Evolutionary conservation across 2,888 invertebrate species (phyloP), one percentile per base, ranked within the genome.

Genomic region (Cancer borealis): DNA sequence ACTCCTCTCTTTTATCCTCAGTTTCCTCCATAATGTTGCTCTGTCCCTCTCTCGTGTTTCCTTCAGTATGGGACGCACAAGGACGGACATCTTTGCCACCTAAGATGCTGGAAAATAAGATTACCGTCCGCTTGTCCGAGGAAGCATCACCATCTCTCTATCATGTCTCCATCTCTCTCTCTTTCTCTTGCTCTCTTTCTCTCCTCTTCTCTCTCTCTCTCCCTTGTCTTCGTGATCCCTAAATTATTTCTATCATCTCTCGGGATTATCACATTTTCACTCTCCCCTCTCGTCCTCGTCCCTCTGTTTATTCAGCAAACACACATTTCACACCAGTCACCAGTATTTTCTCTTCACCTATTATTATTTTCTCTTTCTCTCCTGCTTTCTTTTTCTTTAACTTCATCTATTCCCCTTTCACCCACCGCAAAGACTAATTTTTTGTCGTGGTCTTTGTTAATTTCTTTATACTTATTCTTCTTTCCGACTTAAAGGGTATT

Each of bases 281-380:
- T 66, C 66, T 14, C 66, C 66, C 66, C 66, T 66, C 66, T 66
- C 66, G 66, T 66, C 66, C 66, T 66, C 17, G 17, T 21, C 66
- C 66, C 66, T 66, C 66, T 66, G 66, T 66, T 66, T 66, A 66
- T 66, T 66, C 66, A 66, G 47, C 89, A 89, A 49, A 89, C 89
- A 89, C 89, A 89, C 89, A 89, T 49, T 89, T 89, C 89, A 89
- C 89, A 89, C 89, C n/a, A 89, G 89, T 89, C 66, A 66, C 66
- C n/a, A 66, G 66, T 66, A 66, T 66, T 66, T 66, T 66, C 66
- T 66, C 66, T 66, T 66, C 21, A 66, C 66, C 21, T 21, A 66
- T n/a, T 66, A 66, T 66, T 66, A 66, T 66, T 66, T 66, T n/a
- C 66, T 66, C n/a, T 66, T 66, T n/a, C 66, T n/a, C 66, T 66